Percentiles rank a stretch among this genome's conserved stretches.
Evolutionary conservation across 2,113 vertebrate genomes (phyloP).

Genomic region (Rutilus rutilus): DNA sequence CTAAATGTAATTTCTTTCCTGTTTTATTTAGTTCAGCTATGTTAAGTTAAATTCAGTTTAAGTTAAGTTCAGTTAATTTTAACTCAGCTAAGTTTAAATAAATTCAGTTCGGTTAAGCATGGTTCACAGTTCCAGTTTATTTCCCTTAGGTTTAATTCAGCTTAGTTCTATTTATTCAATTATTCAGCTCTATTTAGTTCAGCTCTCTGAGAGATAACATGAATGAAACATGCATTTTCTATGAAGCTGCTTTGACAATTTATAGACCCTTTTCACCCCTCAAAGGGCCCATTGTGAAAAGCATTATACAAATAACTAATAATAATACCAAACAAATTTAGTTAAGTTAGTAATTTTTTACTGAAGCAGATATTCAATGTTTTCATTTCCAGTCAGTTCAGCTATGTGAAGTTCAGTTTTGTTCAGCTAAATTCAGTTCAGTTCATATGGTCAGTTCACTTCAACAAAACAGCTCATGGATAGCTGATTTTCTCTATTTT

Average conservation of each 20-base stretch:
- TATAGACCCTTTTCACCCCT: too few species aligned
- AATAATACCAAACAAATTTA: too few species aligned
- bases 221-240: too few species aligned
- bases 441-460: not conserved
- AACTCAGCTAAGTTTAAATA: not conserved
- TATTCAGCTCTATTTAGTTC: too few species aligned
- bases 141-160: not conserved
- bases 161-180: too few species aligned
- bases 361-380: not conserved
- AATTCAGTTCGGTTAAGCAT: not conserved
- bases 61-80: not conserved
- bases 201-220: too few species aligned
- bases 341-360: not conserved
- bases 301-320: too few species aligned
- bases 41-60: not conserved
- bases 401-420: not conserved
- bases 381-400: not conserved
- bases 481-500: not conserved
- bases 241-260: too few species aligned
- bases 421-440: not conserved
- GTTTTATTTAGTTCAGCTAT: not conserved
- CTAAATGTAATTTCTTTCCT: not conserved
- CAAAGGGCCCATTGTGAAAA: too few species aligned
- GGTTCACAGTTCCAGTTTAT: not conserved
- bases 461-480: not conserved